These are phyloP conservation scores for Uria lomvia DNA, from an alignment of 2,113 vertebrate species.

Conservation along the genomic window DNA sequence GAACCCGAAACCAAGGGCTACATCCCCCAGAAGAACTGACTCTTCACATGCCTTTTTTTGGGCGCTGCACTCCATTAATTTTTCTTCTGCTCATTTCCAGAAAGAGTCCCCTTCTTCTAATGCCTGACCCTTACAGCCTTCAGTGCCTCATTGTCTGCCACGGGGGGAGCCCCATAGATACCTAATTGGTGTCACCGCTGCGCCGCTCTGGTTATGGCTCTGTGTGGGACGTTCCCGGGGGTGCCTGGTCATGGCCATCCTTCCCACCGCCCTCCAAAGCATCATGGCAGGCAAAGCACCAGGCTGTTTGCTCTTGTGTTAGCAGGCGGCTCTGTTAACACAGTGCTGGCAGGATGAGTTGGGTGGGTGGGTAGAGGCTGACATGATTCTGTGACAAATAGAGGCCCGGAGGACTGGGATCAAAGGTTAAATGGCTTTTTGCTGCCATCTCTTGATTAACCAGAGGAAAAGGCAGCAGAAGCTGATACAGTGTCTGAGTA, in stretches of 20 bases:
- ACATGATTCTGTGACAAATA: not conserved
- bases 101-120: not conserved
- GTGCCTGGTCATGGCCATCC: not conserved
- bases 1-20: not conserved
- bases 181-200: accelerated
- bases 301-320: accelerated
- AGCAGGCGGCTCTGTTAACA: accelerated
- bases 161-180: accelerated
- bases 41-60: not conserved
- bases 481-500: not conserved
- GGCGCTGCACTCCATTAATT: not conserved
- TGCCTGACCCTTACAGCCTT: not conserved
- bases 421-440: conserved; percentile 66
- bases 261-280: accelerated
- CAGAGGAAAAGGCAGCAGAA: conserved; percentile 13
- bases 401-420: not conserved
- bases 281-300: accelerated
- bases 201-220: accelerated
- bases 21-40: not conserved
- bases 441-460: conserved; percentile 64
- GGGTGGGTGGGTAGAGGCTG: not conserved
- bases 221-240: accelerated
- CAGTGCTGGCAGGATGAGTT: accelerated
- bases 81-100: not conserved
- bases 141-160: not conserved